phyloP scores from a whole-genome alignment of 2,797 vertebrate genomes.

The Steatocranus sp. region DNA sequence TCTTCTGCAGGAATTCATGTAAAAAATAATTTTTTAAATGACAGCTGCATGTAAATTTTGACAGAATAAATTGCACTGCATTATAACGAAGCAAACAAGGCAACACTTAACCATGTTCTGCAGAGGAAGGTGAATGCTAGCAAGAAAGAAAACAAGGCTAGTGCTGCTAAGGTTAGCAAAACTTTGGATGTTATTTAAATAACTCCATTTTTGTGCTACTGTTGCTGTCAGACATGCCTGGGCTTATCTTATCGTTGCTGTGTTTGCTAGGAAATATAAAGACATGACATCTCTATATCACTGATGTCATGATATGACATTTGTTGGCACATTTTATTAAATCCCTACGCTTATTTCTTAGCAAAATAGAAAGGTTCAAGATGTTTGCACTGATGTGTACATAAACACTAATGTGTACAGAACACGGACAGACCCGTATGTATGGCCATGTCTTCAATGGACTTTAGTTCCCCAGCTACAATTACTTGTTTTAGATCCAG shows the following conservation, averaged over 20 bases:
- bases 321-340: background rate
- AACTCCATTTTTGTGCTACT: background rate
- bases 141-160: background rate
- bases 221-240: background rate
- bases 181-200: background rate
- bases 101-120: background rate
- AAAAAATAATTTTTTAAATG: background rate
- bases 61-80: background rate
- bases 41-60: background rate
- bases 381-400: background rate
- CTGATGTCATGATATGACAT: background rate
- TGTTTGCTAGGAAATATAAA: background rate
- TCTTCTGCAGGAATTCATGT: background rate
- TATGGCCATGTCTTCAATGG: background rate
- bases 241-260: background rate
- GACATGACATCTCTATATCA: background rate
- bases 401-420: background rate
- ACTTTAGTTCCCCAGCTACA: background rate
- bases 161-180: background rate
- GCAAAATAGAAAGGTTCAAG: background rate
- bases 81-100: background rate
- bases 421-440: background rate
- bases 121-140: background rate
- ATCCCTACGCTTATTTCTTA: background rate
- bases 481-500: background rate